Evolutionary conservation across 2,113 vertebrate species (phyloP).

Genomic region (Pterocles orientalis): DNA sequence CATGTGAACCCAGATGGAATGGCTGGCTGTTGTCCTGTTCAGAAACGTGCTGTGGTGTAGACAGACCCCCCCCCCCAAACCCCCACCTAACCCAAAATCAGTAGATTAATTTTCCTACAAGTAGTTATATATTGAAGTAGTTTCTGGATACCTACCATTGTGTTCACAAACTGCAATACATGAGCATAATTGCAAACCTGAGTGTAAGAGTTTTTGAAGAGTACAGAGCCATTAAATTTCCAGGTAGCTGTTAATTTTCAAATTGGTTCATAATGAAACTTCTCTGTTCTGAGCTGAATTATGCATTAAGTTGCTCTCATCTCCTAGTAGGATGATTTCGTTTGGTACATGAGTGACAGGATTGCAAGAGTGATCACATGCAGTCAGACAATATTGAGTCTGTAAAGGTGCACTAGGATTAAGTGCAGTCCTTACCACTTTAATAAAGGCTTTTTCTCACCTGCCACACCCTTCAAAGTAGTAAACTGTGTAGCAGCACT

Average conservation of each 20-base stretch:
- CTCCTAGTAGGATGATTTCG: rapidly evolving
- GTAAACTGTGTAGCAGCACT: not conserved
- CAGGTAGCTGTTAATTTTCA: not conserved
- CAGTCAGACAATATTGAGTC: not conserved
- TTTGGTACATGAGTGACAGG: not conserved
- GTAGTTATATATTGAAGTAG: not conserved
- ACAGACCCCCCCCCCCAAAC: no score
- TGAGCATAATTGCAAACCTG: not conserved
- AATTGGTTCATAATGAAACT: not conserved
- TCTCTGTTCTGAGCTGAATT: not conserved
- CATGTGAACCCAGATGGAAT: not conserved
- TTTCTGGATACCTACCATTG: not conserved
- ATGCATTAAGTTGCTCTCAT: not conserved
- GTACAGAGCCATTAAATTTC: not conserved
- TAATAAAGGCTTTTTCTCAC: not conserved
- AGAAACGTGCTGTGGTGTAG: not conserved
- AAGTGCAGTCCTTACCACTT: not conserved
- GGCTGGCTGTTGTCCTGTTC: not conserved
- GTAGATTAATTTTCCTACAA: not conserved
- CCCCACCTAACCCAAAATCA: not conserved
- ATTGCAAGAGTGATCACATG: not conserved
- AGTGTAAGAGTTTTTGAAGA: not conserved
- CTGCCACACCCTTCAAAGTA: not conserved
- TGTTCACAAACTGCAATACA: not conserved
- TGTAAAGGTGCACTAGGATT: not conserved